phyloP scores from a whole-genome alignment of 2,113 vertebrate genomes.

The Pomatorhinus ruficollis region DNA sequence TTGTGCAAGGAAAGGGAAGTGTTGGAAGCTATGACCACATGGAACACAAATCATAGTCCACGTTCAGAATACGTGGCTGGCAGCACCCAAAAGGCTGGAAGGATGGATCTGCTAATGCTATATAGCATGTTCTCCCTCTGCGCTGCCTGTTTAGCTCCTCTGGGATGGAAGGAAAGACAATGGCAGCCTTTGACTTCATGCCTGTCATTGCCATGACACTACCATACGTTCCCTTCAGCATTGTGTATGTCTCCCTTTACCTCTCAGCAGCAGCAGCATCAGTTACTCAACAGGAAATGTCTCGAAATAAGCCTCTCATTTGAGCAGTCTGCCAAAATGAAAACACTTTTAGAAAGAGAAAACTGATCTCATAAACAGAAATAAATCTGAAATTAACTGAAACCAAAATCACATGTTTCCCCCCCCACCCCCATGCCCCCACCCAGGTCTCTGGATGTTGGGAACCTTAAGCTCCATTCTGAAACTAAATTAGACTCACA shows the following conservation, averaged over 20 bases:
- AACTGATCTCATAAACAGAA: constrained; percentile 63
- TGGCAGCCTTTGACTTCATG: background rate
- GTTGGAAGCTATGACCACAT: background rate
- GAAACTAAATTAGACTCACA: background rate
- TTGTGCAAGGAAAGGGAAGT: background rate
- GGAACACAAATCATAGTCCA: background rate
- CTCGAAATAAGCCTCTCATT: constrained; percentile 55
- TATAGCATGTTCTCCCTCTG: background rate
- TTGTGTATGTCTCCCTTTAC: background rate
- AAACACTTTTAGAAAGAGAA: constrained; percentile 61
- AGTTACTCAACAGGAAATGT: constrained; percentile 30
- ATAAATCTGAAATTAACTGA: constrained; percentile 52
- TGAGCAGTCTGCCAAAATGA: constrained; percentile 51
- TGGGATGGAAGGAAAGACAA: background rate
- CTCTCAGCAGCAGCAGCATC: constrained; percentile 42
- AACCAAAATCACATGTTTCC: constrained; percentile 51
- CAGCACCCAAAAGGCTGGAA: background rate
- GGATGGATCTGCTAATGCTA: background rate
- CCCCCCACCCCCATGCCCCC: background rate
- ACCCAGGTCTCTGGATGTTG: background rate
- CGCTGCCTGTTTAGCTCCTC: background rate
- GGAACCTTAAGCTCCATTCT: constrained; percentile 17
- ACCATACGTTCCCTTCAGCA: constrained; percentile 9
- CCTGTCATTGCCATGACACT: constrained; percentile 29
- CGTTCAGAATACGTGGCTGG: background rate